Conservation (phyloP, 2,797 vertebrate species). For the Darevskia mixta region DNA sequence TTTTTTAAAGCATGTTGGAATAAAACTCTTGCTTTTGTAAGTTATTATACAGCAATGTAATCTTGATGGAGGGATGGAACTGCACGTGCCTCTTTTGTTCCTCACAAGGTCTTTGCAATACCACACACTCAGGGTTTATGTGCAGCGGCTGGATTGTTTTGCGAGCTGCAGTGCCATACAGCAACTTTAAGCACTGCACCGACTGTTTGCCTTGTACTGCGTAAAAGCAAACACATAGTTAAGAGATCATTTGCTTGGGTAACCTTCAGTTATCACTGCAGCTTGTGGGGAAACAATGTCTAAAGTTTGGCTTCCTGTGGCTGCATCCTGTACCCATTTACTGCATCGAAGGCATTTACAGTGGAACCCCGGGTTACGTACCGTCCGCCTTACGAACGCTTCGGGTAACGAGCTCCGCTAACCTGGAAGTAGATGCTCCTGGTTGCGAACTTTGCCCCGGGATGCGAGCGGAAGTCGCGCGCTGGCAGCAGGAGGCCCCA, state of each 20-base stretch:
- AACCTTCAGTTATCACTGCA: constrained; percentile 16
- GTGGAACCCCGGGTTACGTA: no score
- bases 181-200: not conserved
- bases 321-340: not conserved
- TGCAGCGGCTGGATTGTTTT: constrained; percentile 7
- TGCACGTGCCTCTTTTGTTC: not conserved
- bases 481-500: no score
- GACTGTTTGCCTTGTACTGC: not conserved
- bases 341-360: not conserved
- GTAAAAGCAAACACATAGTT: constrained; percentile 31
- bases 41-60: not conserved
- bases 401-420: no score
- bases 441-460: no score
- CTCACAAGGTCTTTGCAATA: constrained; percentile 8
- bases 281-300: not conserved
- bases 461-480: no score
- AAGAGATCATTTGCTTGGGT: constrained; percentile 23
- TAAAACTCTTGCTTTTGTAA: not conserved
- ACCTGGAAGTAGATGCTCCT: no score
- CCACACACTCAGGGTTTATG: not conserved
- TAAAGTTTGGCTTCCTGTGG: not conserved
- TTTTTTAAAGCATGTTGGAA: not conserved
- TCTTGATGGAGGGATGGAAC: not conserved
- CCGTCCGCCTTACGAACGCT: no score
- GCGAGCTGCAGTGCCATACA: not conserved